Conservation (phyloP, 23 tunicate species). For the Ascidia mentula region DNA sequence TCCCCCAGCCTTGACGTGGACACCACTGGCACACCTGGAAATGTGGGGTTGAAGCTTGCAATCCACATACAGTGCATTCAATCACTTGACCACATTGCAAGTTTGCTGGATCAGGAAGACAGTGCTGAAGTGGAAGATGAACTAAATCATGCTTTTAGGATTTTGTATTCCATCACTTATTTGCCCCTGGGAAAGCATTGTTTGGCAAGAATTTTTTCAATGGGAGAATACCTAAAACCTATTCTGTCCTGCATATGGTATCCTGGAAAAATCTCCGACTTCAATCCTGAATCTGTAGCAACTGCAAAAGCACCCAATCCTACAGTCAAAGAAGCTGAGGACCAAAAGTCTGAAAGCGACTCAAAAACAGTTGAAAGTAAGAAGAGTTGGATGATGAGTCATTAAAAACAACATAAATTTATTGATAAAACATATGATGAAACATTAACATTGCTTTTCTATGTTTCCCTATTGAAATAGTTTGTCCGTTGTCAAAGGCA, state of each 20-base stretch:
- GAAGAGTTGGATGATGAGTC: no score
- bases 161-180: constrained; percentile 60
- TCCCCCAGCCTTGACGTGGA: constrained; percentile 53
- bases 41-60: constrained; percentile 63
- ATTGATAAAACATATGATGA: no score
- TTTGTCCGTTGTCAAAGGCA: no score
- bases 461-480: no score
- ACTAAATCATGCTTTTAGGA: constrained; percentile 34
- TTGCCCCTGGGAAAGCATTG: constrained; percentile 51
- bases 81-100: constrained; percentile 63
- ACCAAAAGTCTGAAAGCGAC: constrained; percentile 7
- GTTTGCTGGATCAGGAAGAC: constrained; percentile 35
- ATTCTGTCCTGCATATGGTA: constrained; percentile 48
- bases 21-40: constrained; percentile 50
- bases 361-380: not conserved
- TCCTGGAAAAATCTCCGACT: constrained; percentile 36
- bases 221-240: constrained; percentile 41
- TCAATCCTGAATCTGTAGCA: not conserved
- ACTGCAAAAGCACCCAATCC: not conserved
- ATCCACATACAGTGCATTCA: constrained; percentile 62
- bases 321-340: not conserved
- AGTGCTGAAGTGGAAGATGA: constrained; percentile 52
- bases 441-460: no score
- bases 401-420: not conserved
- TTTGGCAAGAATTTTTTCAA: constrained; percentile 37